Base-by-base conservation (phyloP, 2,888 invertebrate species). In the Pogonocherus hispidulus region DNA sequence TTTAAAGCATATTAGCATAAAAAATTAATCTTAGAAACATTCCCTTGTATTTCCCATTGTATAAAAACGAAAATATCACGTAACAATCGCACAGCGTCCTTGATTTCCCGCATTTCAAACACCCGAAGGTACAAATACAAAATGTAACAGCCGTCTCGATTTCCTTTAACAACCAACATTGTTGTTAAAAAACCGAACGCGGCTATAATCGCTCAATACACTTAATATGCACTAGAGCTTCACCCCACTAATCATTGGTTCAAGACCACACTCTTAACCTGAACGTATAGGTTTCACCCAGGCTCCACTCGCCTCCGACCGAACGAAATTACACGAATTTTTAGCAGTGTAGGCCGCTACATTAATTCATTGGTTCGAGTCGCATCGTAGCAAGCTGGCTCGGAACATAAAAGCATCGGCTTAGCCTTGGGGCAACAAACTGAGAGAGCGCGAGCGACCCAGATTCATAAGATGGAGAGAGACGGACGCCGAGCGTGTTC, bases 311-410 rank as follows among this genome's bases (percentile, higher is more conserved):
- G 22, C 27, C 35, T 11, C 3, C 20, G 20, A 9, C 54, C n/a
- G n/a, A n/a, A n/a, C n/a, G n/a, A n/a, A n/a, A n/a, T n/a, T n/a
- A 8, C 27, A 23, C 37, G 19, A 11, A 62, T 60, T 75, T 76
- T 77, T 79, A 70, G 69, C 80, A 79, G 79, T 78, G 79, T 80
- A 79, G 60, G 23, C 60, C 72, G 47, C 71, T 76, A 79, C 76
- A 81, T 81, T 80, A 81, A 81, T 79, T 79, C 80, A 80, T 80
- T 80, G 80, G 79, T 74, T 78, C 75, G 78, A 76, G 77, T 76
- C 74, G 72, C 76, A 77, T 78, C 76, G 73, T 76, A 78, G 79
- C 79, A 76, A 79, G 79, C 79, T 76, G 78, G 74, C 78, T 74
- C 75, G 74, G 71, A 76, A 78, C 78, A 75, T 76, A 77, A 80